Base-by-base conservation (phyloP, 1,140 invertebrate species). In the Protaetia brevitarsis region DNA sequence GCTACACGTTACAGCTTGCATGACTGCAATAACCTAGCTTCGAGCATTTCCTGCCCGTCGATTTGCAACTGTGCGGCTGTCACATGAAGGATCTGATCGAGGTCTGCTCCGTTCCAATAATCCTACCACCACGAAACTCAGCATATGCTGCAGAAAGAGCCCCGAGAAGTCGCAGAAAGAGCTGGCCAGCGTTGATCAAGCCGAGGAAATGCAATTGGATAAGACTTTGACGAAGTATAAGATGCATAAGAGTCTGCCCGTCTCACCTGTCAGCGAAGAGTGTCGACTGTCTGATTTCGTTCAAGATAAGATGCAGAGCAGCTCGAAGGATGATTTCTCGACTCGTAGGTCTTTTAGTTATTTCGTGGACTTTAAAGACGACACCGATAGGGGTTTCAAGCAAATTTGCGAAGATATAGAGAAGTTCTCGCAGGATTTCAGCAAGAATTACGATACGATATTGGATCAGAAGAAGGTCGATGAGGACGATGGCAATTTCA, bases 401-500 rank as follows among this genome's bases (percentile, higher is more conserved):
- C 71, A 79, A 63, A 72, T 79, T 28, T 78, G 76, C 58, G 71
- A 68, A 51, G 76, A 77, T 66, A 78, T 79, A n/a, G 76, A 79
- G 66, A 74, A 79, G 26, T 80, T 80, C 65, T 77, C 79, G 23
- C 68, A 77, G 51, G 73, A 76, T 71, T 78, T 78, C 37, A 76
- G 68, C 31, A 69, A 68, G 59, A 74, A 74, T 16, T 76, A 76
- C 36, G 74, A 77, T 31, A 69, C 74, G 30, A 73, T 76, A 19
- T 72, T 60, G 13, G 60, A 64, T 10, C 31, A 62, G 4, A n/a
- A n/a, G 13, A 28, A 59, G 66, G 73, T 19, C 65, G 83, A 80
- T 23, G 81, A 81, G 59, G 84, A 86, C 5, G 84, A 88, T 60
- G 87, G 84, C 0, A 89, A 88, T 72, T 90, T 90, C 64, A 90